Conservation (phyloP, 2,888 invertebrate species). For the Ptilodon capucinus region DNA sequence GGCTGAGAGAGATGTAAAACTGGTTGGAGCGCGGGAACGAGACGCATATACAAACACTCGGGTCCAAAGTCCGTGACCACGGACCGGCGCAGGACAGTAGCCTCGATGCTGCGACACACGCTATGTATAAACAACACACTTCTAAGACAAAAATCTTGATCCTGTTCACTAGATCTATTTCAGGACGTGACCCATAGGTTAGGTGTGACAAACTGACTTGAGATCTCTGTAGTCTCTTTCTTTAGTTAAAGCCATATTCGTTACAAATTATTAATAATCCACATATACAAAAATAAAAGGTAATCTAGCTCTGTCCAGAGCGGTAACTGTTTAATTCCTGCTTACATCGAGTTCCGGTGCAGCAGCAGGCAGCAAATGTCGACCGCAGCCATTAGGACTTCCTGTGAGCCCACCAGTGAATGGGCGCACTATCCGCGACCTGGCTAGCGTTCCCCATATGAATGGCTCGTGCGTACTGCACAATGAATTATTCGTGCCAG, state of each 20-base stretch:
- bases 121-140: neutral
- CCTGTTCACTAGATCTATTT: neutral
- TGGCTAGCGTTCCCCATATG: slow-evolving; percentile 58
- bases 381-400: slow-evolving; percentile 64
- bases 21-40: slow-evolving; percentile 51
- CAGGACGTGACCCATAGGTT: neutral
- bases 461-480: slow-evolving; percentile 64
- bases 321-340: slow-evolving; percentile 71
- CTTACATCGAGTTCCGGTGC: slow-evolving; percentile 67
- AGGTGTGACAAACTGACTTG: neutral
- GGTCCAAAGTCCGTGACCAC: slow-evolving; percentile 72
- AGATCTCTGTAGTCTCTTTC: neutral
- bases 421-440: slow-evolving; percentile 52
- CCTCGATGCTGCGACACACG: slow-evolving; percentile 44
- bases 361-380: slow-evolving; percentile 50
- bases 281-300: slow-evolving; percentile 10
- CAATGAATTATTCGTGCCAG: slow-evolving; percentile 74
- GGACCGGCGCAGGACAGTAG: slow-evolving; percentile 57
- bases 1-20: slow-evolving; percentile 41
- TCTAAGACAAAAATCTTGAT: neutral
- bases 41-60: slow-evolving; percentile 66
- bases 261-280: slow-evolving; percentile 3
- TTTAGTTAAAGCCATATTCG: neutral
- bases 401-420: slow-evolving; percentile 64
- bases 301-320: slow-evolving; percentile 36